A percentile compares a stretch with the other conserved stretches of the same genome.
These are phyloP conservation scores for Sebastolobus alascanus DNA, from an alignment of 2,797 vertebrate species.

Conservation along the genomic window DNA sequence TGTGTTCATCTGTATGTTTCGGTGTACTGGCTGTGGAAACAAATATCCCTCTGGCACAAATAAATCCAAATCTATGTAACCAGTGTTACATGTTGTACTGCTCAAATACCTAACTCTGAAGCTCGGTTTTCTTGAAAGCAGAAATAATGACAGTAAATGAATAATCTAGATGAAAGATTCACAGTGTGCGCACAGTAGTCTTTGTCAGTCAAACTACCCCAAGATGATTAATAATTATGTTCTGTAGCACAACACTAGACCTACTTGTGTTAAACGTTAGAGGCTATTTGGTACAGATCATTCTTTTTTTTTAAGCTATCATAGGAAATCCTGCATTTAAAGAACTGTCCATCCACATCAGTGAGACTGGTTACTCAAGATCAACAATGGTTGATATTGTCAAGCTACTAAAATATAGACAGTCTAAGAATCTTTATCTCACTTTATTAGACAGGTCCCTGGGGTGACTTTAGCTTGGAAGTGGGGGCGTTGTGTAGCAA, in stretches of 20 bases:
- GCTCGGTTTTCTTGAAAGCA: neutral
- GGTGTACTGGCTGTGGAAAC: too few relatives aligned
- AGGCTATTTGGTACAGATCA: neutral
- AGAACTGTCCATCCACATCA: neutral
- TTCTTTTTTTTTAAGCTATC: neutral
- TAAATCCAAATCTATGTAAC: neutral
- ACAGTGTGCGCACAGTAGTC: neutral
- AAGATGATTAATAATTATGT: too few relatives aligned
- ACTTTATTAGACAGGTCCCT: conserved; percentile 10
- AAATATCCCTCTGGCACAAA: too few relatives aligned
- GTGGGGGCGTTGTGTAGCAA: neutral
- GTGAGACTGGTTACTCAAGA: conserved; percentile 3
- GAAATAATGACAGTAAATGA: neutral
- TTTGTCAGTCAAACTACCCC: too few relatives aligned
- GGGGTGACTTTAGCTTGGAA: conserved; percentile 1
- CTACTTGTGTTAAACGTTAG: neutral
- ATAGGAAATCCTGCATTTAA: neutral
- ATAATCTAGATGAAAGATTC: neutral
- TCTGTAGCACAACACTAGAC: too few relatives aligned
- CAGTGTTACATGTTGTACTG: neutral
- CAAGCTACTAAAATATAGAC: neutral
- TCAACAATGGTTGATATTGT: neutral
- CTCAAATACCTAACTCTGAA: neutral
- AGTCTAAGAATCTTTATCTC: conserved; percentile 11
- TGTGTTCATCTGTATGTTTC: too few relatives aligned